phyloP scores from a whole-genome alignment of 2,888 invertebrate genomes.

The Sinohyriopsis cumingii region DNA sequence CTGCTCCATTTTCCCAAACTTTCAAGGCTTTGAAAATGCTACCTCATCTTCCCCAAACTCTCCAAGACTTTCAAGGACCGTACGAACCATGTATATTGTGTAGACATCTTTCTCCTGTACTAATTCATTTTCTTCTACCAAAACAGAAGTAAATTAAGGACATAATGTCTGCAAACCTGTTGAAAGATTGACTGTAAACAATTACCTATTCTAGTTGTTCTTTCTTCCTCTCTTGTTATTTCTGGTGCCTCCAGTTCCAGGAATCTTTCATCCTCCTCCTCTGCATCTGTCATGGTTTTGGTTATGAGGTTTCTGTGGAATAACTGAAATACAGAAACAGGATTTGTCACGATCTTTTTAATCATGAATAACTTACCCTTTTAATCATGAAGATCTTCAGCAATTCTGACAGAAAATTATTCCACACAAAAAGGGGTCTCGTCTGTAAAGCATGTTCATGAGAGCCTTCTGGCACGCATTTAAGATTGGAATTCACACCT shows the following conservation, averaged over 20 bases:
- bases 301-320: conserved; percentile 66
- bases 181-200: conserved; percentile 16
- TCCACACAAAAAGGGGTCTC: background rate
- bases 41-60: too few relatives aligned
- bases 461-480: too few relatives aligned
- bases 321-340: conserved; percentile 44
- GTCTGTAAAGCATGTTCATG: background rate
- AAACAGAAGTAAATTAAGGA: too few relatives aligned
- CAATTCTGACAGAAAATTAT: background rate
- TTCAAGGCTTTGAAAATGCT: too few relatives aligned
- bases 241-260: conserved; percentile 59
- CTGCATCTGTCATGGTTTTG: conserved; percentile 50
- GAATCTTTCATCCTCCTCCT: conserved; percentile 51
- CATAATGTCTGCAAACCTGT: background rate
- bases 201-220: conserved; percentile 12
- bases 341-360: background rate
- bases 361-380: background rate
- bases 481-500: too few relatives aligned
- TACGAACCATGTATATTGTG: too few relatives aligned
- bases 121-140: too few relatives aligned
- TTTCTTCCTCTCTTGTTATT: conserved; percentile 54
- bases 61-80: too few relatives aligned
- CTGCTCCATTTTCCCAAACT: too few relatives aligned
- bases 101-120: too few relatives aligned
- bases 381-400: background rate